Conservation (phyloP, 2,113 vertebrate genomes). For the Elgaria multicarinata region DNA sequence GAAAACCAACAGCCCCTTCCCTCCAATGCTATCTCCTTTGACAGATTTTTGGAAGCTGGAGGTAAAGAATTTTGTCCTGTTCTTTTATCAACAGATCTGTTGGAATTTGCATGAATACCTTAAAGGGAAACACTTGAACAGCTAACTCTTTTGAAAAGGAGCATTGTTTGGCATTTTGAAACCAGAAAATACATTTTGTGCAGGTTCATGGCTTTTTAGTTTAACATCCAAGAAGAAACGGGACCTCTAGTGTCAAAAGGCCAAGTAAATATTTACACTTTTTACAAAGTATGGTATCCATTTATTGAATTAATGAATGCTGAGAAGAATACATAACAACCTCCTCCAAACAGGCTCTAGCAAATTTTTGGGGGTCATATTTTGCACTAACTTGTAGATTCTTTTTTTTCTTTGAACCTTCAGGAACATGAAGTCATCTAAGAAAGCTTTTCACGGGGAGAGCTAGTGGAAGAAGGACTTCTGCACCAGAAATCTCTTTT, state of each 20-base stretch:
- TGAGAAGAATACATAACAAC: too few species aligned
- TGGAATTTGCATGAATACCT: not conserved
- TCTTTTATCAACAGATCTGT: not conserved
- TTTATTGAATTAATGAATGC: too few species aligned
- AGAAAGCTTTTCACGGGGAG: conserved; percentile 60
- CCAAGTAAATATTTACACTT: too few species aligned
- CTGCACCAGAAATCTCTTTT: conserved; percentile 52
- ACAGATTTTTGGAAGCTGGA: not conserved
- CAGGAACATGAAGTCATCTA: conserved; percentile 64
- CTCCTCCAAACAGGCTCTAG: not conserved
- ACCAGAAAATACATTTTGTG: not conserved
- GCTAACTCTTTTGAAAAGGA: not conserved
- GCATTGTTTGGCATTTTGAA: not conserved
- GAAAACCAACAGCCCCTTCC: not conserved
- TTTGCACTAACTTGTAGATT: conserved; percentile 34
- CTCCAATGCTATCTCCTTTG: not conserved
- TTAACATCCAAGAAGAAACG: not conserved
- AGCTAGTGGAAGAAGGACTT: conserved; percentile 43
- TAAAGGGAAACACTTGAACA: conserved; percentile 1
- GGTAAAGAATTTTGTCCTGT: not conserved
- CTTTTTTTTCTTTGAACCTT: conserved; percentile 56
- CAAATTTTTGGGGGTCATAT: not conserved
- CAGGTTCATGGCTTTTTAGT: not conserved
- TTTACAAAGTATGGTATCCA: too few species aligned
- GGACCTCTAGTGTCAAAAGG: not conserved